phyloP scores from a whole-genome alignment of 35 echinoderm and acorn worm species.

The Apostichopus parvimensis region DNA sequence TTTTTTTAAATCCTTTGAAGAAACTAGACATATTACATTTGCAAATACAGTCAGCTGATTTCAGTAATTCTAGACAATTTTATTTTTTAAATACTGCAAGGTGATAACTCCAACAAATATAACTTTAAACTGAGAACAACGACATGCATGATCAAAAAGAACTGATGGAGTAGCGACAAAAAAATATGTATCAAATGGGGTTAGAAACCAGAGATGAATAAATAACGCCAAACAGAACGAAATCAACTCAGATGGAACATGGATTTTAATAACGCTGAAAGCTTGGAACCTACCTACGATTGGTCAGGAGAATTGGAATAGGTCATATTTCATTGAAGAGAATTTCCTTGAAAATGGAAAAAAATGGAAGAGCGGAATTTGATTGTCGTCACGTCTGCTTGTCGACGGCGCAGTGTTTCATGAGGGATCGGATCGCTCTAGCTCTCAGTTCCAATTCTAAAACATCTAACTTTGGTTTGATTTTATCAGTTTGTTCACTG shows the following conservation, averaged over 20 bases:
- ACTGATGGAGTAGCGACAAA: too few relatives aligned
- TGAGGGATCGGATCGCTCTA: conserved; percentile 79
- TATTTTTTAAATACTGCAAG: too few relatives aligned
- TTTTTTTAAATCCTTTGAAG: too few relatives aligned
- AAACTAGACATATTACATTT: too few relatives aligned
- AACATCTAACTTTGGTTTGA: conserved; percentile 66
- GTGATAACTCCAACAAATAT: too few relatives aligned
- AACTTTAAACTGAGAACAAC: too few relatives aligned
- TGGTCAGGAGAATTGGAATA: neutral
- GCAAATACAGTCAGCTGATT: too few relatives aligned
- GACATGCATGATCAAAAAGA: too few relatives aligned
- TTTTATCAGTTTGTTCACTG: neutral
- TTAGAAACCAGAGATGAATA: neutral
- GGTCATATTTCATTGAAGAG: neutral
- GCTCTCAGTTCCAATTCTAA: conserved; percentile 79
- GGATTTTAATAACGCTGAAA: neutral
- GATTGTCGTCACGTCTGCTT: neutral
- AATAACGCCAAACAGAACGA: neutral
- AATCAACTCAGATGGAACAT: neutral
- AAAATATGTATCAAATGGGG: neutral
- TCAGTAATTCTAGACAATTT: too few relatives aligned
- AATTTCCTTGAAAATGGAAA: neutral
- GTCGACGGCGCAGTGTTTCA: conserved; percentile 67
- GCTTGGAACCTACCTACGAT: conserved; percentile 19
- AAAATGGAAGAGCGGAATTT: neutral